Evolutionary conservation across 2,888 invertebrate species (phyloP), one percentile per base, ranked within the genome.

Genomic region (Cantharis flavilabris): DNA sequence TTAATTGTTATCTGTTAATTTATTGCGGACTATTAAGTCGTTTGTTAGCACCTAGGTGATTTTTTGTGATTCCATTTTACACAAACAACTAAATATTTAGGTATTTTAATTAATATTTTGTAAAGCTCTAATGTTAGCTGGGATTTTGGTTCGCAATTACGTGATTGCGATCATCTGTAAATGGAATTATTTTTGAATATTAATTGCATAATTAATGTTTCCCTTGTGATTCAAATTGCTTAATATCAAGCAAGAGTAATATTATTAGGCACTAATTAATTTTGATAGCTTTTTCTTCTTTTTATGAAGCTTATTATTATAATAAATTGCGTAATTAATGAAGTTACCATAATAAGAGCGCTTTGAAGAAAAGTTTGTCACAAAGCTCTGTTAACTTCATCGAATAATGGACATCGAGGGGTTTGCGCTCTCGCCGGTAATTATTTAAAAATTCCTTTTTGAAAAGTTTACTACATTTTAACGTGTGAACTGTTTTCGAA

Each of bases 141-240:
- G 49, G 49, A 49, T 49, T 49, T 49, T 49, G 49, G 49, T 49
- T 49, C n/a, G 49, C 49, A 49, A 49, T 49, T 49, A 49, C 49
- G 49, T 49, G 49, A 49, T 49, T 49, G 49, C 49, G 49, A 49
- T 49, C 49, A 49, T 49, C 49, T 49, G 65, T 67, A 23, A 67
- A 67, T 23, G 65, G 65, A 67, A 67, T 67, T 67, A 67, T 67
- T 67, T 67, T 23, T 67, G 18, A 67, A 67, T 67, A 23, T n/a
- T 23, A 67, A 67, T 67, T 67, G 13, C 65, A 23, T 23, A 67
- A 64, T 64, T 49, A 49, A 49, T 49, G 49, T n/a, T 49, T 49
- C 49, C 49, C 49, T n/a, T 49, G 49, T n/a, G 49, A 49, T 49
- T 49, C n/a, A 49, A 49, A 49, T 49, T 49, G 49, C 49, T 49